Evolutionary conservation across 2,113 vertebrate species (phyloP).

Genomic region (Notarius lentiginosus): DNA sequence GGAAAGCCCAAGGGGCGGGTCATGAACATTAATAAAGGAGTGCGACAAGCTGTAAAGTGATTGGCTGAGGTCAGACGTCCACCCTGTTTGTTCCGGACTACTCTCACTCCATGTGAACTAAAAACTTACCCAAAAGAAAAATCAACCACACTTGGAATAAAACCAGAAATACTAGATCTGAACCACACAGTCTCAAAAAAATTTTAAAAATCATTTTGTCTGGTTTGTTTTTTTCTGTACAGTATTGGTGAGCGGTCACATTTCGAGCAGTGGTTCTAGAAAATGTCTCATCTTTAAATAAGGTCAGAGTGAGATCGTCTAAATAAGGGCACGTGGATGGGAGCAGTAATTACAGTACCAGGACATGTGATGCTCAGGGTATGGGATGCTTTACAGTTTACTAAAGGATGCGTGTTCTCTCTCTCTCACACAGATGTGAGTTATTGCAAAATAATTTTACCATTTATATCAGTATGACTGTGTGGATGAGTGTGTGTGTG

Average conservation of each 20-base stretch:
- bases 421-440: not conserved
- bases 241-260: not conserved
- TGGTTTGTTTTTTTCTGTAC: not conserved
- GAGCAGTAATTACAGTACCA: not conserved
- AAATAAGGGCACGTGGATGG: not conserved
- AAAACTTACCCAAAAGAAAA: not conserved
- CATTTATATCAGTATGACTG: not conserved
- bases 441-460: not conserved
- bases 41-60: not conserved
- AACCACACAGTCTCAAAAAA: too few species aligned
- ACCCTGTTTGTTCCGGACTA: not conserved
- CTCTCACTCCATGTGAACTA: not conserved
- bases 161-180: not conserved
- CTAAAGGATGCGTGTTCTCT: not conserved
- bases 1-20: not conserved
- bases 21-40: slow-evolving; percentile 1
- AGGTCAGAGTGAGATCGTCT: too few species aligned
- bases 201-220: not conserved
- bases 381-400: not conserved
- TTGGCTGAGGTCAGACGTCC: not conserved
- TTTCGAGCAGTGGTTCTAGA: not conserved
- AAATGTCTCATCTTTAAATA: not conserved
- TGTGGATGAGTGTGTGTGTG: not conserved
- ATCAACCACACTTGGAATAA: not conserved
- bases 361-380: not conserved